phyloP scores from a whole-genome alignment of 2,113 vertebrate species.

The Zosterops lateralis region DNA sequence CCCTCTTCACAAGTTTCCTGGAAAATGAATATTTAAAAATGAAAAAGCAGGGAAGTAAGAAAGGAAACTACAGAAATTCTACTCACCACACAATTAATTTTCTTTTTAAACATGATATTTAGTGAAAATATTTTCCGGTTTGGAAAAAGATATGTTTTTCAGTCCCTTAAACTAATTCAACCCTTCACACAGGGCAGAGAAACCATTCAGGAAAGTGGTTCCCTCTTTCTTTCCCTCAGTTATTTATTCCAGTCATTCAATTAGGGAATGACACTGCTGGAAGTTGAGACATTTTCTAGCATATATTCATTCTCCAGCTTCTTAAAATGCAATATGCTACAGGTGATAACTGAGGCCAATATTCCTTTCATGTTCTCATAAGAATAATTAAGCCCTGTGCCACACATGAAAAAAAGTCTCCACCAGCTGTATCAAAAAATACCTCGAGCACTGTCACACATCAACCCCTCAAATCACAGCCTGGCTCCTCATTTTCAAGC shows the following conservation, averaged over 20 bases:
- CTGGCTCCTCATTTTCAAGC: not conserved
- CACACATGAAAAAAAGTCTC: not conserved
- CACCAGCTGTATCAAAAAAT: not conserved
- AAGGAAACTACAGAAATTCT: not conserved
- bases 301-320: not conserved
- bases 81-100: not conserved
- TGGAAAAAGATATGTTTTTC: not conserved
- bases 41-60: not conserved
- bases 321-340: not conserved
- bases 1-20: not conserved
- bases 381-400: not conserved
- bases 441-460: not conserved
- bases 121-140: not conserved
- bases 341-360: not conserved
- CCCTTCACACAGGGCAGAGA: not conserved
- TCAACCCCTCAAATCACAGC: not conserved
- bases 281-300: not conserved
- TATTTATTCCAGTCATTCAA: not conserved
- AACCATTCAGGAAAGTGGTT: not conserved
- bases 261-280: not conserved
- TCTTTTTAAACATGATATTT: not conserved
- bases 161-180: not conserved
- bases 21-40: not conserved
- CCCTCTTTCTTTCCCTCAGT: not conserved
- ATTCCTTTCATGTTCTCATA: not conserved